phyloP scores from a whole-genome alignment of 2,113 vertebrate species.

The Neolamprologus sp. region DNA sequence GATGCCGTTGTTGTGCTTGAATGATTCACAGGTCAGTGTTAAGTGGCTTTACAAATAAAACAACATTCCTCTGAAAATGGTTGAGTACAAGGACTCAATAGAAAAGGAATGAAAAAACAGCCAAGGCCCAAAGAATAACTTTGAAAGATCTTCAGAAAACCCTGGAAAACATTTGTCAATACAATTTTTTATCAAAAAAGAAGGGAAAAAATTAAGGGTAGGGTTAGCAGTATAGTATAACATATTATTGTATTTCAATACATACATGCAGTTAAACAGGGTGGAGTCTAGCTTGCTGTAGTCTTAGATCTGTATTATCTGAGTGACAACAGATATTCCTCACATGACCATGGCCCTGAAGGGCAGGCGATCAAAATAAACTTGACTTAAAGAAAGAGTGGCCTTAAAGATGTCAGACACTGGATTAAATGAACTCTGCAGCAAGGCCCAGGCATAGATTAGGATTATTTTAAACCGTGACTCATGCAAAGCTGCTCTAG shows the following conservation, averaged over 20 bases:
- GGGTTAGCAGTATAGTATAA: not conserved
- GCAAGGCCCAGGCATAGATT: not conserved
- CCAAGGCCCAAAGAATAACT: not conserved
- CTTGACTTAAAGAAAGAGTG: not conserved
- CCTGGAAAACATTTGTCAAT: not conserved
- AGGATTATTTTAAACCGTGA: not conserved
- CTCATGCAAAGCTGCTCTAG: not conserved
- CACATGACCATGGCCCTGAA: not conserved
- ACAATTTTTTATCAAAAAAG: not conserved
- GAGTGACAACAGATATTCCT: not conserved
- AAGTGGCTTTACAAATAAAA: not conserved
- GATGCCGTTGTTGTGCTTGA: too few relatives aligned
- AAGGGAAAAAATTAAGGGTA: not conserved
- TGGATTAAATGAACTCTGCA: not conserved
- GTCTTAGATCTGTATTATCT: not conserved
- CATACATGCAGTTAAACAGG: not conserved
- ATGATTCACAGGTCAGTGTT: too few relatives aligned
- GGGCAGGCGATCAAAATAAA: not conserved
- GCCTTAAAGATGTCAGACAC: not conserved
- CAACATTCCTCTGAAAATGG: not conserved
- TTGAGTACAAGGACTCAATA: not conserved
- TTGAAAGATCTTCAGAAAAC: not conserved
- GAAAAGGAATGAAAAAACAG: not conserved
- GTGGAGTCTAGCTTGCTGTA: not conserved
- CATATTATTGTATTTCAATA: not conserved